Evolutionary conservation across 2,888 invertebrate species (phyloP).

Genomic region (Aphodius sticticus): DNA sequence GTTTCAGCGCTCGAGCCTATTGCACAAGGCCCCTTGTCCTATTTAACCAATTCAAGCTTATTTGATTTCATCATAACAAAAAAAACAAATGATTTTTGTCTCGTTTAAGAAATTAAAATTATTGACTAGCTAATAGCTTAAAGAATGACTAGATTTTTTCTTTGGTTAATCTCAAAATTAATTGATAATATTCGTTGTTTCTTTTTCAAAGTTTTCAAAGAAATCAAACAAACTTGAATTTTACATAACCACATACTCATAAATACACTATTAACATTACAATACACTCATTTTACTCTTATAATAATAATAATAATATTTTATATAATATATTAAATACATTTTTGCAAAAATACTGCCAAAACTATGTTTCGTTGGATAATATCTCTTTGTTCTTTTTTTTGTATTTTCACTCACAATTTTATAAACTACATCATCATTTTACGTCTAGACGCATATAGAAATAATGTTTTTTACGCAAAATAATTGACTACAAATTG

Average conservation of each 20-base stretch:
- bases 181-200: too few relatives aligned
- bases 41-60: background rate
- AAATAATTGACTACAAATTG: slow-evolving; percentile 58
- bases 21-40: slow-evolving; percentile 53
- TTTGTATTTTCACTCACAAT: slow-evolving; percentile 39
- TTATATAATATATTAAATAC: slow-evolving; percentile 45
- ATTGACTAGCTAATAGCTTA: too few relatives aligned
- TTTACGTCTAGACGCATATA: slow-evolving; percentile 16
- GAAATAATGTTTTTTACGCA: slow-evolving; percentile 29
- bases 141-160: background rate
- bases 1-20: slow-evolving; percentile 53
- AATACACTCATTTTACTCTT: background rate
- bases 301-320: slow-evolving; percentile 9
- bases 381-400: slow-evolving; percentile 43
- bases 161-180: background rate
- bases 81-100: too few relatives aligned
- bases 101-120: too few relatives aligned
- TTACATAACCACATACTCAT: background rate
- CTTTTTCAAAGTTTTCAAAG: too few relatives aligned
- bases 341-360: slow-evolving; percentile 62
- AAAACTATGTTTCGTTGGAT: slow-evolving; percentile 57
- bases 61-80: background rate
- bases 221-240: background rate
- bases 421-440: slow-evolving; percentile 42
- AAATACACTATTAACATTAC: slow-evolving; percentile 7